A percentile compares a stretch with the other conserved stretches of the same genome.
Conservation (phyloP, 2,113 vertebrate genomes). For the Megalops atlanticus region DNA sequence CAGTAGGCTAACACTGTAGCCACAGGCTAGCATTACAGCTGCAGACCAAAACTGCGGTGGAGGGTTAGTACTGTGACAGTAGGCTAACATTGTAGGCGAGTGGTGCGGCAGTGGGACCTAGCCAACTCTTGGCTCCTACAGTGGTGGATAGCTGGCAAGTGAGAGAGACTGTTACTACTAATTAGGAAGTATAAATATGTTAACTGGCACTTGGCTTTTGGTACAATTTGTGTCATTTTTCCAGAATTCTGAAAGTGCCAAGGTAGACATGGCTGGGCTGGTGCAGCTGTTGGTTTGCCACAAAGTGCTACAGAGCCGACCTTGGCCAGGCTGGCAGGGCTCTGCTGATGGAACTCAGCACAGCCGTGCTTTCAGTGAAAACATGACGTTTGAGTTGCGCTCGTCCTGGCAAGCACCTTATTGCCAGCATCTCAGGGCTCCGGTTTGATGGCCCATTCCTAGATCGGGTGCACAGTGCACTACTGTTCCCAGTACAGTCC, state of each 20-base stretch:
- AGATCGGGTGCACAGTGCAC: background rate
- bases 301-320: constrained; percentile 46
- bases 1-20: too few species aligned
- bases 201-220: constrained; percentile 59
- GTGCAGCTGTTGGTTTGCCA: background rate
- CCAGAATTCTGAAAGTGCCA: constrained; percentile 60
- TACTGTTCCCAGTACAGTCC: background rate
- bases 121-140: constrained; percentile 55
- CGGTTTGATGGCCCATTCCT: too few species aligned
- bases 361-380: constrained; percentile 51
- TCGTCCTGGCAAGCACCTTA: background rate
- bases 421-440: background rate
- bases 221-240: constrained; percentile 48
- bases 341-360: constrained; percentile 48
- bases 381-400: background rate
- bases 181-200: constrained; percentile 71
- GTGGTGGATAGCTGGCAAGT: constrained; percentile 54
- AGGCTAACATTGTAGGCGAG: too few species aligned
- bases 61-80: constrained; percentile 27
- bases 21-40: constrained; percentile 32
- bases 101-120: constrained; percentile 40
- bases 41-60: constrained; percentile 46
- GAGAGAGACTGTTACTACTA: constrained; percentile 57
- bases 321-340: constrained; percentile 59
- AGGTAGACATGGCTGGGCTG: constrained; percentile 60